Percentiles rank a stretch among this genome's conserved stretches.
Conservation (phyloP, 1,140 invertebrate genomes). For the Spodoptera litura region DNA sequence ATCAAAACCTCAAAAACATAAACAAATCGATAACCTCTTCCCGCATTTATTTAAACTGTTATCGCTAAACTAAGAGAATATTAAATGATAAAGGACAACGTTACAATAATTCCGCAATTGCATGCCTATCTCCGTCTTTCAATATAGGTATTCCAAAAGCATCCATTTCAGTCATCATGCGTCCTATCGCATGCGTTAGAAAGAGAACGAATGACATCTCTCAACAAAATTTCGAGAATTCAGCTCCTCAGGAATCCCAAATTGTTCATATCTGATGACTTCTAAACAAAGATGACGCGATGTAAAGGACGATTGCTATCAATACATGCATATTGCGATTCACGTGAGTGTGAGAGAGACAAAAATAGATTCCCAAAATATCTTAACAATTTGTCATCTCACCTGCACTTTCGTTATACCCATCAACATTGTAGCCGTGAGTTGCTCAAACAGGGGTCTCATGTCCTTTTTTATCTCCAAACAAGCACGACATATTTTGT, state of each 20-base stretch:
- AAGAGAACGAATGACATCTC: conserved; percentile 77
- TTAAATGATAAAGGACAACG: conserved; percentile 22
- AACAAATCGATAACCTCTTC: background rate
- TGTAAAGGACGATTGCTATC: conserved; percentile 62
- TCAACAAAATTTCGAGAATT: conserved; percentile 78
- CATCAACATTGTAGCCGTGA: conserved; percentile 88
- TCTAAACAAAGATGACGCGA: conserved; percentile 83
- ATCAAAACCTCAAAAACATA: background rate
- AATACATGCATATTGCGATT: conserved; percentile 49
- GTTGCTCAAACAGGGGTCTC: conserved; percentile 87
- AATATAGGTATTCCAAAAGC: conserved; percentile 2
- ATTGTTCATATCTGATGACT: conserved; percentile 71
- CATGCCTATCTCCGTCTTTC: conserved; percentile 41
- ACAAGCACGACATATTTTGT: conserved; percentile 88
- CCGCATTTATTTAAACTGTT: background rate
- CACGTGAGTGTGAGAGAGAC: conserved; percentile 70
- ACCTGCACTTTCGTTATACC: conserved; percentile 87
- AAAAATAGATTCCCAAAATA: conserved; percentile 75
- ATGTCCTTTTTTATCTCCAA: conserved; percentile 88
- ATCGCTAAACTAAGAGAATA: conserved; percentile 16
- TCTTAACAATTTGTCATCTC: conserved; percentile 70
- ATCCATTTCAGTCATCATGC: conserved; percentile 50
- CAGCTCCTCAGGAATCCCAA: conserved; percentile 67
- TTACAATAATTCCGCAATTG: conserved; percentile 24
- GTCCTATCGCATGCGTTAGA: conserved; percentile 52